Percentiles rank a stretch among this genome's conserved stretches.
Evolutionary conservation across 2,888 invertebrate species (phyloP).

Genomic region (Ennomos erosarius): DNA sequence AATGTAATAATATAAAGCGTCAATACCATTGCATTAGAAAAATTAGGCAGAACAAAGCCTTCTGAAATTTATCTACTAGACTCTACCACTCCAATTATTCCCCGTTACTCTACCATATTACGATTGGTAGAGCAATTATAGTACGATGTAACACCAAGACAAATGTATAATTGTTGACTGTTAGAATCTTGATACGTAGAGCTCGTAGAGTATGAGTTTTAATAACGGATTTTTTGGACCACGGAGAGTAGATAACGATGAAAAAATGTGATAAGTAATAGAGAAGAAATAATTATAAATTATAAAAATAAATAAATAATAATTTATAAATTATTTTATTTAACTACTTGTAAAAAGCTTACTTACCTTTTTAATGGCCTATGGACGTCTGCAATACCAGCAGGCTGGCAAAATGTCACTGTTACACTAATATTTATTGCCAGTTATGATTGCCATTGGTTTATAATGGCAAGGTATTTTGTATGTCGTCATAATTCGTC

Average conservation of each 20-base stretch:
- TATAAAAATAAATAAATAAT: no score
- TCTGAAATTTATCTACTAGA: not conserved
- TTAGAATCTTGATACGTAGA: conserved; percentile 27
- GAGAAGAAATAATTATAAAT: no score
- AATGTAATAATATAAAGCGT: no score
- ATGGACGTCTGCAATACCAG: no score
- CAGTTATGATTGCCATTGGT: conserved; percentile 20
- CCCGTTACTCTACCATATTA: conserved; percentile 16
- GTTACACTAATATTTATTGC: conserved; percentile 22
- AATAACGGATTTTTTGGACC: conserved; percentile 27
- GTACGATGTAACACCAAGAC: conserved; percentile 25
- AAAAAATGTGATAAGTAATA: no score
- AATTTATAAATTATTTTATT: no score
- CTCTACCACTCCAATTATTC: not conserved
- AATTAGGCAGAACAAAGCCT: no score
- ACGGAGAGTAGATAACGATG: not conserved
- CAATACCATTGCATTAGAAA: no score
- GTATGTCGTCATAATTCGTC: conserved; percentile 19
- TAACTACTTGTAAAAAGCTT: no score
- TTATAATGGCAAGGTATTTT: conserved; percentile 17
- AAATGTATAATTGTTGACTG: conserved; percentile 40
- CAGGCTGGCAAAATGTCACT: conserved; percentile 11
- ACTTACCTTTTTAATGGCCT: no score
- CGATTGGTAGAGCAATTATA: conserved; percentile 19
- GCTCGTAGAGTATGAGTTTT: conserved; percentile 19